Evolutionary conservation across 2,113 vertebrate species (phyloP), one percentile per base, ranked within the genome.

Genomic region (Gnathonemus echidnorhynchus): DNA sequence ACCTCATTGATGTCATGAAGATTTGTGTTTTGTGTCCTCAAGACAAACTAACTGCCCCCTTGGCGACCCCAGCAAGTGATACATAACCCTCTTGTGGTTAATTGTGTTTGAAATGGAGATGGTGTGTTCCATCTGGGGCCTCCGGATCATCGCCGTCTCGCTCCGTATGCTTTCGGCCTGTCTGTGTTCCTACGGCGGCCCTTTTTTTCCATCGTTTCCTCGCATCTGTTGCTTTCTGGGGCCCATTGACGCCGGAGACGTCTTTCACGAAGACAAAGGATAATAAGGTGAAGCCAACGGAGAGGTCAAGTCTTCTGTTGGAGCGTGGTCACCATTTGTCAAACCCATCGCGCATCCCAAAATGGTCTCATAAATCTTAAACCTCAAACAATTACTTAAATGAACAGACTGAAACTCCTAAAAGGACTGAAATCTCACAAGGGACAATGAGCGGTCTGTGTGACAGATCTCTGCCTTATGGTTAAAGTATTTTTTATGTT

Each of bases 231-330:
- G 86, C 86, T 56, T 53, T 87, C 27, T 21, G 50, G 50, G 86
- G 50, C 27, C 50, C 86, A 87, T 52, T 87, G 24, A 19, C 50
- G n/a, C 50, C 10, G 24, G 50, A 87, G 49, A 87, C n/a, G 86
- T 87, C 86, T 53, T 87, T 87, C 86, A 87, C 19, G 27, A 87
- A 35, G 45, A 86, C 85, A 86, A 86, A 86, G 27, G 50, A 87
- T 56, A 39, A 87, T 50, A 53, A 87, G 84, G 19, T 86, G 46
- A 86, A 86, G 45, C 21, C 84, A 15, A 48, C 9, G 45, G 2
- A 50, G 42, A 27, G 86, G 86, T 53, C 86, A 53, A 7, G 1
- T 87, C 50, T 87, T 17, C 50, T 42, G 19, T 56, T 19, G 50
- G 17, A 53, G 49, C 17, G 35, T 35, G 13, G 48, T 9, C n/a